Evolutionary conservation across 2,797 vertebrate genomes (phyloP), one percentile per base, ranked within the genome.

Genomic region (Sebastes flavidus): DNA sequence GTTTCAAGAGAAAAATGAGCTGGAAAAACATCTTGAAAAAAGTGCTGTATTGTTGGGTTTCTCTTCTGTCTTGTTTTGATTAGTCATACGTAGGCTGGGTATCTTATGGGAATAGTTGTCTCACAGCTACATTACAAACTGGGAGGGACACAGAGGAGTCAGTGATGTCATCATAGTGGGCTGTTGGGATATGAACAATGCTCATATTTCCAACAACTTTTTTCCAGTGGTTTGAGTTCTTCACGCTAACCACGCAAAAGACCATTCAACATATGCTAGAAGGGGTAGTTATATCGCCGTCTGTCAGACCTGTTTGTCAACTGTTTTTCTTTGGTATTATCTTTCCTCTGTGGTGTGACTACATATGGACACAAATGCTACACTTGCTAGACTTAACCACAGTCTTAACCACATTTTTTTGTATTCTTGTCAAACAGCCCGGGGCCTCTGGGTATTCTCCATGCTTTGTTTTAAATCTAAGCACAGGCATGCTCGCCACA

Each of bases 31-130:
- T 72, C 63, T 52, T 14, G 25, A 38, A 68, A 22, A 75, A 80
- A 66, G 13, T 66, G 62, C 67, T 29, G 65, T 54, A 65, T 68
- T 83, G 82, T 77, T 75, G 49, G 62, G 52, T 72, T 84, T 76
- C 60, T 78, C 62, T 59, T 52, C 76, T 72, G 79, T 61, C 67
- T 82, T 88, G 77, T 83, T 87, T 88, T 87, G 78, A 89, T 91
- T 90, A 89, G 84, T 91, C 82, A 87, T 80, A 65, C 72, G 72
- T 49, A 89, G 85, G 78, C 63, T 65, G 77, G 59, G 83, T 83
- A 42, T 83, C 89, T 85, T 75, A 36, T 65, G 88, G 83, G 87
- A 90, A 91, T 87, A 73, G 75, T 81, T 85, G 82, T 91, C 86
- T 92, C 84, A 80, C 38, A 81, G 81, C 85, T 91, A 54, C 71